phyloP scores from a whole-genome alignment of 1,140 invertebrate genomes.

The Asbolus verrucosus region DNA sequence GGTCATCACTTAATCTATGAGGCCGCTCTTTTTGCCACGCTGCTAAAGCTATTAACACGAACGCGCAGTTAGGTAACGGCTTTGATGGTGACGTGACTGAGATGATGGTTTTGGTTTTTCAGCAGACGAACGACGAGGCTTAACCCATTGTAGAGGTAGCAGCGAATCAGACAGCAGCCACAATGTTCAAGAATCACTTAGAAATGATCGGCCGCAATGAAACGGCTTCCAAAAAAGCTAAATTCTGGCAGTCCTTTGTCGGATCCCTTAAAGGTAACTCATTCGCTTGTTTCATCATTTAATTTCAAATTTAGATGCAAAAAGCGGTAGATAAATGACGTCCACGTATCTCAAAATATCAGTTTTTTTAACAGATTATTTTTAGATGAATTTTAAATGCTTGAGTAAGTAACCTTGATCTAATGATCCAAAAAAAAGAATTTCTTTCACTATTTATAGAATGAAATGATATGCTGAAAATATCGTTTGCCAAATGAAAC shows the following conservation, averaged over 20 bases:
- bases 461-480: neutral
- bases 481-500: neutral
- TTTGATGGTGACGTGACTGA: neutral
- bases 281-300: no score
- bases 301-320: no score
- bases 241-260: constrained; percentile 92
- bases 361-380: no score
- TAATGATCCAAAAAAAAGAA: neutral
- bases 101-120: neutral
- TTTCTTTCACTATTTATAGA: neutral
- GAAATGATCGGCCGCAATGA: constrained; percentile 93
- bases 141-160: constrained; percentile 23
- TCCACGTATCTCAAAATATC: no score
- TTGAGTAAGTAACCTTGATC: neutral
- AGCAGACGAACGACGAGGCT: constrained; percentile 32
- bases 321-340: no score
- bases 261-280: constrained; percentile 86
- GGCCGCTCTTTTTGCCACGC: neutral
- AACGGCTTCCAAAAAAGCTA: constrained; percentile 90
- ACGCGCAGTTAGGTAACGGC: no score
- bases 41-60: neutral
- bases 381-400: no score
- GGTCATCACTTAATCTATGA: constrained; percentile 29
- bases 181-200: constrained; percentile 88
- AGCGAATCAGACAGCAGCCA: constrained; percentile 62